Conservation (phyloP, 2,888 invertebrate species). For the Agrotis exclamationis region DNA sequence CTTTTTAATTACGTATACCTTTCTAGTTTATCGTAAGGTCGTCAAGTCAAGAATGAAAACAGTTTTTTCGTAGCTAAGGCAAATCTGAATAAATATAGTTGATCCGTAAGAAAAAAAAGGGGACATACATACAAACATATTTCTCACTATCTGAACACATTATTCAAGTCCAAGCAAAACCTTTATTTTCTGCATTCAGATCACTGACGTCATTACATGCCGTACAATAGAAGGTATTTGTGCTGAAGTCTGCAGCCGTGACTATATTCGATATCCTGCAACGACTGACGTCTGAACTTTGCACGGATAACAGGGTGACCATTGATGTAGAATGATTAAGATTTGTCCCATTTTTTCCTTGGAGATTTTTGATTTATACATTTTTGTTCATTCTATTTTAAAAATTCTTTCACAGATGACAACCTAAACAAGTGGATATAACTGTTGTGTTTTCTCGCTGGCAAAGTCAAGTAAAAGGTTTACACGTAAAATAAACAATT, state of each 20-base stretch:
- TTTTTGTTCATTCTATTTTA: neutral
- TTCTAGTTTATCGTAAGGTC: too few species aligned
- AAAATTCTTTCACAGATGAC: too few species aligned
- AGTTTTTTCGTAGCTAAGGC: too few species aligned
- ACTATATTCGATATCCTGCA: constrained; percentile 33
- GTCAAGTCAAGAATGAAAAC: too few species aligned
- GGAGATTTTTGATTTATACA: neutral
- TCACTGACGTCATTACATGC: constrained; percentile 31
- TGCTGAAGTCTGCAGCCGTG: constrained; percentile 1
- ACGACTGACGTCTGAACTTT: constrained; percentile 33
- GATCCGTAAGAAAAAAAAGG: too few species aligned
- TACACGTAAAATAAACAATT: neutral
- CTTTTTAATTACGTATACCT: too few species aligned
- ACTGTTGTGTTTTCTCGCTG: too few species aligned
- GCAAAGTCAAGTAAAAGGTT: too few species aligned
- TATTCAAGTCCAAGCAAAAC: neutral
- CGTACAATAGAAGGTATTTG: constrained; percentile 17
- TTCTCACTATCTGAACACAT: neutral
- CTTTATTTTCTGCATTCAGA: constrained; percentile 2
- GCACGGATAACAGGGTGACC: constrained; percentile 15
- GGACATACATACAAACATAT: too few species aligned
- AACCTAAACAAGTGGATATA: too few species aligned
- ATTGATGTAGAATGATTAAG: constrained; percentile 2
- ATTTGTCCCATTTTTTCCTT: neutral
- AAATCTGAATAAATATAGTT: too few species aligned